These are phyloP conservation scores for Mus spicilegus DNA, from an alignment of 2,113 vertebrate genomes.

Conservation along the genomic window DNA sequence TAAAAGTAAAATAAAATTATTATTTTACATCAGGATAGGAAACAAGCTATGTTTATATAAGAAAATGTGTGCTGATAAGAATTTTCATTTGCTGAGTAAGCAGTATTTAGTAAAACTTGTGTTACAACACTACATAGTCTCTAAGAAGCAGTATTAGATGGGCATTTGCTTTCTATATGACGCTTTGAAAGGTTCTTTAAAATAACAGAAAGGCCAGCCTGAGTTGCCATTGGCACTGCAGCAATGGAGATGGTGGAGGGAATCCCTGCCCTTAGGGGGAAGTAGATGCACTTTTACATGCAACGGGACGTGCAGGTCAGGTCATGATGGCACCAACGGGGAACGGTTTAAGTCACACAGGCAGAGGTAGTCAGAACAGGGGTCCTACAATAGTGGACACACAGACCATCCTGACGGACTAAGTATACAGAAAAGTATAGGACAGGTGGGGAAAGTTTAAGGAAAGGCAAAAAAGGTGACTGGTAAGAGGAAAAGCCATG, in stretches of 20 bases:
- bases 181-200: background rate
- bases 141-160: background rate
- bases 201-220: background rate
- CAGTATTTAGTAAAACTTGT: constrained; percentile 10
- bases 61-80: background rate
- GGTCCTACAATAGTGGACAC: background rate
- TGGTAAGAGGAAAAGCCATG: rapidly evolving
- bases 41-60: background rate
- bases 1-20: background rate
- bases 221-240: background rate
- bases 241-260: background rate
- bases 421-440: background rate
- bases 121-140: background rate
- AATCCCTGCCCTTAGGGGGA: background rate
- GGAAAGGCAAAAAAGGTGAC: background rate
- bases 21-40: constrained; percentile 13
- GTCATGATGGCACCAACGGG: background rate
- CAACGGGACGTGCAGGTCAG: too few species aligned
- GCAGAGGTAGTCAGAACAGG: background rate
- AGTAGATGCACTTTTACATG: background rate
- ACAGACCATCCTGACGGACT: background rate
- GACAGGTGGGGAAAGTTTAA: background rate
- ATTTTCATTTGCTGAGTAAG: background rate
- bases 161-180: background rate
- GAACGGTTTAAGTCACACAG: background rate